A percentile compares a stretch with the other conserved stretches of the same genome.
Evolutionary conservation across 2,888 invertebrate genomes (phyloP).

Genomic region (Tinea pellionella): DNA sequence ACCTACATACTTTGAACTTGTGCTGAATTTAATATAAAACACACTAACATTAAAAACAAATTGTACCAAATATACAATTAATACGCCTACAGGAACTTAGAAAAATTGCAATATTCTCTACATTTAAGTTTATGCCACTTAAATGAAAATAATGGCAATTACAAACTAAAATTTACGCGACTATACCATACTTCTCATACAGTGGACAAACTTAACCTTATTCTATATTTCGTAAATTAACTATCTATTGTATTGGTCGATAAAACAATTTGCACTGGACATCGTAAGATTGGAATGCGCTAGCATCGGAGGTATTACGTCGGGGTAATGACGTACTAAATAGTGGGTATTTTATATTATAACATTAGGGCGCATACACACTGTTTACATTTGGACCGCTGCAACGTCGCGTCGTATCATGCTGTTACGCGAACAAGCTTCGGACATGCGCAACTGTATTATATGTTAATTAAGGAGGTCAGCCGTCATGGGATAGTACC

Average conservation of each 20-base stretch:
- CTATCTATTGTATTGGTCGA: slow-evolving; percentile 47
- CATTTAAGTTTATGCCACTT: slow-evolving; percentile 68
- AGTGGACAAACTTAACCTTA: slow-evolving; percentile 37
- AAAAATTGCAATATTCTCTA: slow-evolving; percentile 68
- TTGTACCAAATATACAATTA: slow-evolving; percentile 66
- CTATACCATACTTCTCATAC: background rate
- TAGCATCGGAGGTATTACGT: slow-evolving; percentile 35
- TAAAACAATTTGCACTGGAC: slow-evolving; percentile 38
- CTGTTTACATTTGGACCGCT: background rate
- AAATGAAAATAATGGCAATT: slow-evolving; percentile 36
- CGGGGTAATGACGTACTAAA: background rate
- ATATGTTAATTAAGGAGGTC: too few relatives aligned
- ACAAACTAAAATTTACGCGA: slow-evolving; percentile 30
- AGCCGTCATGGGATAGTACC: too few relatives aligned
- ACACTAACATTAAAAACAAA: slow-evolving; percentile 62
- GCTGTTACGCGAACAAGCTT: too few relatives aligned
- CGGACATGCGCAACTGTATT: too few relatives aligned
- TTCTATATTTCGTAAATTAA: slow-evolving; percentile 34
- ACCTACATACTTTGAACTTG: slow-evolving; percentile 67
- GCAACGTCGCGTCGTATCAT: too few relatives aligned
- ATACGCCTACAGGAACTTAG: slow-evolving; percentile 70
- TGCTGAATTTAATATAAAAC: slow-evolving; percentile 55
- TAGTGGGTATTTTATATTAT: background rate
- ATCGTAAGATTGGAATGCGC: slow-evolving; percentile 51
- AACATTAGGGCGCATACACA: background rate